Percentiles rank a stretch among this genome's conserved stretches.
phyloP scores from a whole-genome alignment of 2,113 vertebrate species.

The Tylochromis polylepis region DNA sequence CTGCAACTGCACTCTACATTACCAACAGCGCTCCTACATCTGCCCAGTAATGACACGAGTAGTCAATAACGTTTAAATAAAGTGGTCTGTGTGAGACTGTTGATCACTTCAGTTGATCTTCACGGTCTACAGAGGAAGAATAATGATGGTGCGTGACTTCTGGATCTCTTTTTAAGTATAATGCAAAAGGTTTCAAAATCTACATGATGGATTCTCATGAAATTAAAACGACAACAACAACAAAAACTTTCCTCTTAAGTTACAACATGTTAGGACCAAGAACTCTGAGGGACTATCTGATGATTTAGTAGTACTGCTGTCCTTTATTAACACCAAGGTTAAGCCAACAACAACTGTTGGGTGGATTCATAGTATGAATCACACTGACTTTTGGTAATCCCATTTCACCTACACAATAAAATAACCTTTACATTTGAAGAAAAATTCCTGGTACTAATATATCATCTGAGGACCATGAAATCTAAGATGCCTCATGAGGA shows the following conservation, averaged over 20 bases:
- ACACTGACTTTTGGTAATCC: background rate
- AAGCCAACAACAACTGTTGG: background rate
- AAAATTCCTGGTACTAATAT: rapidly evolving
- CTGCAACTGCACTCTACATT: background rate
- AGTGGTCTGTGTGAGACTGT: background rate
- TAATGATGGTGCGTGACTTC: background rate
- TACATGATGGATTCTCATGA: background rate
- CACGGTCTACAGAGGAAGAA: background rate
- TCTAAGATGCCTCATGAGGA: rapidly evolving
- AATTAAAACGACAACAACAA: background rate
- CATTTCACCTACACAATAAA: background rate
- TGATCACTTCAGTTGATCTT: background rate
- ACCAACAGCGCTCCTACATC: background rate
- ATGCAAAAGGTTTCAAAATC: background rate
- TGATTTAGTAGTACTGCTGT: background rate
- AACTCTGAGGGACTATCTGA: background rate
- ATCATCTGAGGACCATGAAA: background rate
- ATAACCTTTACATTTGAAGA: background rate
- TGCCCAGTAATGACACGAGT: background rate
- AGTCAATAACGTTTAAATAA: background rate
- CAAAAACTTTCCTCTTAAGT: background rate
- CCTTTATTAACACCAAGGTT: background rate
- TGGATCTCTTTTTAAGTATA: background rate
- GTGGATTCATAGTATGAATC: background rate
- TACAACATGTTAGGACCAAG: background rate